Evolutionary conservation across 2,888 invertebrate genomes (phyloP).

Genomic region (Coelopa pilipes): DNA sequence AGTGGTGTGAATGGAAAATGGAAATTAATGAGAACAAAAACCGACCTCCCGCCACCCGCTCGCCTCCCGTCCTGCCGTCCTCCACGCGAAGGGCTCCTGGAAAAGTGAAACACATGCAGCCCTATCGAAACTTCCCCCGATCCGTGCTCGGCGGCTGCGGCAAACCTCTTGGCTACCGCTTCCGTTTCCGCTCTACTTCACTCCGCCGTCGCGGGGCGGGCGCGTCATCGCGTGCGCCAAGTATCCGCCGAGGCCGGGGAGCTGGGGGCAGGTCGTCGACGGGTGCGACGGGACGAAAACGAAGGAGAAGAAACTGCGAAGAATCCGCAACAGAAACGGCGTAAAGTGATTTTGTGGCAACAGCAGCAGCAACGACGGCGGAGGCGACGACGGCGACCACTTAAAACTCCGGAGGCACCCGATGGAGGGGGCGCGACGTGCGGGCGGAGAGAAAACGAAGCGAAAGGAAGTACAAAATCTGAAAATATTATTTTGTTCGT

Average conservation of each 20-base stretch:
- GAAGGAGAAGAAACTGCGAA: constrained; percentile 28
- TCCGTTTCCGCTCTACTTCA: not conserved
- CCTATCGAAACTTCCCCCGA: not conserved
- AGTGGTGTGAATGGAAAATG: constrained; percentile 29
- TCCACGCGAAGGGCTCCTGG: not conserved
- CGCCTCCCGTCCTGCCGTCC: too few relatives aligned
- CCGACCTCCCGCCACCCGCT: not conserved
- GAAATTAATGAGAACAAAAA: constrained; percentile 20
- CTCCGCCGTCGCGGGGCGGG: not conserved
- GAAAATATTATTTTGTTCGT: constrained; percentile 31
- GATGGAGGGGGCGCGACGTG: not conserved
- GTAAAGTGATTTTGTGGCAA: constrained; percentile 35
- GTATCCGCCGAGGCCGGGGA: not conserved
- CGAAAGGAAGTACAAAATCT: constrained; percentile 18
- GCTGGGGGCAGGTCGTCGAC: not conserved
- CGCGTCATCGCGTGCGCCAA: constrained; percentile 23
- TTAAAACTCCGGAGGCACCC: constrained; percentile 13
- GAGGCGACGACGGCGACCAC: constrained; percentile 14
- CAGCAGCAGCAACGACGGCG: not conserved
- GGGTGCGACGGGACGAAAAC: not conserved
- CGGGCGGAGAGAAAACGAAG: not conserved
- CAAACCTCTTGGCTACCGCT: constrained; percentile 20
- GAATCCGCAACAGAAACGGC: constrained; percentile 27
- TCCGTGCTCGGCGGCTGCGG: not conserved
- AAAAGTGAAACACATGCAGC: constrained; percentile 13